Evolutionary conservation across 2,113 vertebrate genomes (phyloP).

Genomic region (Holacanthus passer): DNA sequence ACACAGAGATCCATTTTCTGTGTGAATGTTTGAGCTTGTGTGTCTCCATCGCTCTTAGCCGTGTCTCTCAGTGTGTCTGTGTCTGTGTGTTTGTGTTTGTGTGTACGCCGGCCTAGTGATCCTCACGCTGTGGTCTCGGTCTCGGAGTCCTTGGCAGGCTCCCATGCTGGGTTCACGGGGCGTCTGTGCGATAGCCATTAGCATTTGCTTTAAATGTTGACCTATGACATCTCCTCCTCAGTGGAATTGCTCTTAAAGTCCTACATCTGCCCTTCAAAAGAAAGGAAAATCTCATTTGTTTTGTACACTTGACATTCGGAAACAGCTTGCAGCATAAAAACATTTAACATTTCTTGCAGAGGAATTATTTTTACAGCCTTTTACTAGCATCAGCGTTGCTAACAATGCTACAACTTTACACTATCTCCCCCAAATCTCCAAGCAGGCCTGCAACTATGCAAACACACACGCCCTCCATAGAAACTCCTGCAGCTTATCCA

Average conservation of each 20-base stretch:
- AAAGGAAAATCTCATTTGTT: slow-evolving; percentile 45
- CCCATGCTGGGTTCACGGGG: slow-evolving; percentile 57
- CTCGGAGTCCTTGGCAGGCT: slow-evolving; percentile 52
- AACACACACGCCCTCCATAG: neutral
- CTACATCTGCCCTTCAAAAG: slow-evolving; percentile 25
- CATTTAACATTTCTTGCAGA: slow-evolving; percentile 7
- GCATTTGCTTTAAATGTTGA: slow-evolving; percentile 56
- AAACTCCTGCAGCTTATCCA: neutral
- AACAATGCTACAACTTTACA: neutral
- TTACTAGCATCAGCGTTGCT: neutral
- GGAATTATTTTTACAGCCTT: neutral
- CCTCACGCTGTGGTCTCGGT: slow-evolving; percentile 22
- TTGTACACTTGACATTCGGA: slow-evolving; percentile 41
- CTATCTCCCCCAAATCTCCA: neutral
- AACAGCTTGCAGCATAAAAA: slow-evolving; percentile 9
- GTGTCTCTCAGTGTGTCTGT: neutral
- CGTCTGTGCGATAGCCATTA: slow-evolving; percentile 59
- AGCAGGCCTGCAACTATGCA: neutral
- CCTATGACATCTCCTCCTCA: slow-evolving; percentile 48
- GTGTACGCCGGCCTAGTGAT: slow-evolving; percentile 4
- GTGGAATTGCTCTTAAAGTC: slow-evolving; percentile 49
- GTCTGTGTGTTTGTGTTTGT: neutral
- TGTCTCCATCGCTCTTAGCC: slow-evolving; percentile 32
- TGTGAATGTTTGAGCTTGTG: slow-evolving; percentile 35
- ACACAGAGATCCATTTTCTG: slow-evolving; percentile 62